Conservation (phyloP, 30 jellyfish, hydroid and myxozoan genomes). For the Catostylus mosaicus region DNA sequence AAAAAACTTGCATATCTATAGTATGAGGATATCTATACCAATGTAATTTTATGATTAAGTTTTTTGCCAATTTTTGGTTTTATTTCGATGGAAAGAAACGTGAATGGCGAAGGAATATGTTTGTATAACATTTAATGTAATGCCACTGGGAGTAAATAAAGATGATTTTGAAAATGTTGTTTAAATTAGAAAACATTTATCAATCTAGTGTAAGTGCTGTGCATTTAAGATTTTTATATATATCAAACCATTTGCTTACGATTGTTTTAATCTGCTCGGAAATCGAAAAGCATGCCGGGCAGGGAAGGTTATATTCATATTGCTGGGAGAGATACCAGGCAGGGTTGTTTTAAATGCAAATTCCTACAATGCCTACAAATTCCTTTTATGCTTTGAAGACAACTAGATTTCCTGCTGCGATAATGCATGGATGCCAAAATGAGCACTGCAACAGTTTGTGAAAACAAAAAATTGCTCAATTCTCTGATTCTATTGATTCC, state of each 20-base stretch:
- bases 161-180: not conserved
- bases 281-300: no score
- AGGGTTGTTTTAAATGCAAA: no score
- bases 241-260: not conserved
- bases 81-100: not conserved
- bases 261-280: not conserved
- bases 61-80: not conserved
- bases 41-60: not conserved
- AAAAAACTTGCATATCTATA: not conserved
- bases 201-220: not conserved
- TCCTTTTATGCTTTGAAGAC: no score
- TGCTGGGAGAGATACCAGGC: no score
- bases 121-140: not conserved
- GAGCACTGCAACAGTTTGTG: no score
- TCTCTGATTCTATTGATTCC: no score
- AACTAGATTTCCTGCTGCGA: no score
- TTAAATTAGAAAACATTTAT: not conserved
- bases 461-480: no score
- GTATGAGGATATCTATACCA: not conserved
- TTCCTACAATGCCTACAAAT: no score
- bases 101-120: not conserved
- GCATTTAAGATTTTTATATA: not conserved
- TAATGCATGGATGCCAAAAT: no score
- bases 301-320: no score
- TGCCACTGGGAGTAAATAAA: not conserved